Conservation (phyloP, 2,888 invertebrate genomes). For the Rhodophaea formosa region DNA sequence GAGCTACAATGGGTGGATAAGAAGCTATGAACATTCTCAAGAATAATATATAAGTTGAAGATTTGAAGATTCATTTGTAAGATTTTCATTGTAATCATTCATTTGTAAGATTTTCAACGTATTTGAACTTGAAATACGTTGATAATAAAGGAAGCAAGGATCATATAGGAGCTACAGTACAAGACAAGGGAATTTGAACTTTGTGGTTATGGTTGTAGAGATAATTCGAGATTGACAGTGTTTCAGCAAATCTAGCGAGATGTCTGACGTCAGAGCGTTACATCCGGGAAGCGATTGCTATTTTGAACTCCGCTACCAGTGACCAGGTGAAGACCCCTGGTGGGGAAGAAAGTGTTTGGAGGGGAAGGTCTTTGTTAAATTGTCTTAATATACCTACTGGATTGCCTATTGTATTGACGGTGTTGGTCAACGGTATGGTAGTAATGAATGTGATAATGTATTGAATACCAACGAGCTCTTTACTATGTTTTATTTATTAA, state of each 20-base stretch:
- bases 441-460: slow-evolving; percentile 4
- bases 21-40: no score
- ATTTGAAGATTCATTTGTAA: no score
- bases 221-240: slow-evolving; percentile 45
- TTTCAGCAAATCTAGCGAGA: slow-evolving; percentile 62
- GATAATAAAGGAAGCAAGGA: slow-evolving; percentile 12
- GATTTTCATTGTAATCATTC: no score
- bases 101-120: background rate
- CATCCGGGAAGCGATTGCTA: slow-evolving; percentile 76
- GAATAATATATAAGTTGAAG: no score
- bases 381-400: slow-evolving; percentile 27
- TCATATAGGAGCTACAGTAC: background rate
- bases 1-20: no score
- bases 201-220: slow-evolving; percentile 40
- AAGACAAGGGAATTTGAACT: slow-evolving; percentile 38
- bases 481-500: slow-evolving; percentile 1
- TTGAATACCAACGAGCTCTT: background rate
- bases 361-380: slow-evolving; percentile 30
- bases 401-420: slow-evolving; percentile 8
- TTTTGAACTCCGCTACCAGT: slow-evolving; percentile 48
- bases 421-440: background rate
- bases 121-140: slow-evolving; percentile 6
- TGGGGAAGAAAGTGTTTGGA: slow-evolving; percentile 15
- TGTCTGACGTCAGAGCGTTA: slow-evolving; percentile 64
- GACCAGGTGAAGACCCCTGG: slow-evolving; percentile 34